Conservation (phyloP, 2,888 invertebrate genomes). For the Hanleya hanleyi region DNA sequence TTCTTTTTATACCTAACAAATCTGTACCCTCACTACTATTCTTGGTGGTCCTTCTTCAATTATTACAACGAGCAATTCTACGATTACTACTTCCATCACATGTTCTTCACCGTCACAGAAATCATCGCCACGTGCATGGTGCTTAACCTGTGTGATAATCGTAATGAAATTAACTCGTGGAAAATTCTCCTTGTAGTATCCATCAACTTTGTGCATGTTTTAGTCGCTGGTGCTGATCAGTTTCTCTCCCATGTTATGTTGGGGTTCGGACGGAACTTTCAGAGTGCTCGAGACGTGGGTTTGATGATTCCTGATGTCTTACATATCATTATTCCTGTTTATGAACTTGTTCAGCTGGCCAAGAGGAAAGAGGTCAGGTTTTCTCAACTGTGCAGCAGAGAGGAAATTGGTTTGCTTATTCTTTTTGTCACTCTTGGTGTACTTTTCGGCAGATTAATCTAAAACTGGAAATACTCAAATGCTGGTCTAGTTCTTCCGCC, state of each 20-base stretch:
- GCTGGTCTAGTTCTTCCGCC: too few relatives aligned
- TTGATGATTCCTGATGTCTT: slow-evolving; percentile 69
- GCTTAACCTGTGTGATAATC: slow-evolving; percentile 60
- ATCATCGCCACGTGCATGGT: slow-evolving; percentile 63
- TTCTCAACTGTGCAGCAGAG: slow-evolving; percentile 68
- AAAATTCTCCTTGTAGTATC: slow-evolving; percentile 65
- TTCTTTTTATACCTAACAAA: slow-evolving; percentile 62
- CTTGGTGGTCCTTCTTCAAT: slow-evolving; percentile 72
- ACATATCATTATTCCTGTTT: slow-evolving; percentile 77
- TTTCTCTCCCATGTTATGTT: slow-evolving; percentile 65
- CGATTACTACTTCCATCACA: slow-evolving; percentile 65
- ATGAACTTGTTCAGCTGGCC: slow-evolving; percentile 66
- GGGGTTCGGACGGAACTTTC: slow-evolving; percentile 58
- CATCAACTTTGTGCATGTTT: slow-evolving; percentile 67
- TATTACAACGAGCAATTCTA: slow-evolving; percentile 72
- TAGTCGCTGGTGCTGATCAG: slow-evolving; percentile 68
- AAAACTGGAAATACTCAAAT: too few relatives aligned
- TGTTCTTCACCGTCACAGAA: slow-evolving; percentile 70
- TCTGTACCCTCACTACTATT: slow-evolving; percentile 71
- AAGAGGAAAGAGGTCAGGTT: slow-evolving; percentile 59
- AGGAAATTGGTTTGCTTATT: slow-evolving; percentile 68
- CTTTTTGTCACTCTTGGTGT: slow-evolving; percentile 60
- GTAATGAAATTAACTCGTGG: slow-evolving; percentile 60
- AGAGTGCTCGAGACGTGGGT: slow-evolving; percentile 65
- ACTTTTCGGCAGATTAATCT: slow-evolving; percentile 54